Conservation (phyloP, 2,797 vertebrate genomes). For the Okamejei kenojei region DNA sequence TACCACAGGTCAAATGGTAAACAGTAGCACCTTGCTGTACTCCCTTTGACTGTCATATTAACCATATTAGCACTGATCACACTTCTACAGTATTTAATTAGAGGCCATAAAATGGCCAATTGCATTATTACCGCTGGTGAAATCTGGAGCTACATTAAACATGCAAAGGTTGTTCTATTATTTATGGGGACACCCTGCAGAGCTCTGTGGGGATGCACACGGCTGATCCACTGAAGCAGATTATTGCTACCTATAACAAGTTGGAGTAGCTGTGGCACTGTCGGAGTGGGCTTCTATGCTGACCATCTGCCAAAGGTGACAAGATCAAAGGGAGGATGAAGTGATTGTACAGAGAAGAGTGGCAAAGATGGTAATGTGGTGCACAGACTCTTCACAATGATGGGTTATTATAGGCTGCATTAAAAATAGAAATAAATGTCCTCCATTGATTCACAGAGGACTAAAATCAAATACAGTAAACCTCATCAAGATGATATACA, state of each 20-base stretch:
- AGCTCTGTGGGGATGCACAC: background rate
- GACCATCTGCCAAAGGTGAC: background rate
- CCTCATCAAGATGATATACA: too few relatives aligned
- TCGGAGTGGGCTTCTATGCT: background rate
- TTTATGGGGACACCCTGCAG: background rate
- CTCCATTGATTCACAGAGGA: background rate
- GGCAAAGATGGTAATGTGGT: background rate
- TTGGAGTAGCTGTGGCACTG: background rate
- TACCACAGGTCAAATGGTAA: background rate
- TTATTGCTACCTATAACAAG: too few relatives aligned
- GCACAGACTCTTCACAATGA: background rate
- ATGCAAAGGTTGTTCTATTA: background rate
- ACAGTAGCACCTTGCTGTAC: background rate
- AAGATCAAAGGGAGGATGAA: background rate
- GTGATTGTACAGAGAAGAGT: background rate
- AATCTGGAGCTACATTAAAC: background rate
- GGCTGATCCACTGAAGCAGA: background rate
- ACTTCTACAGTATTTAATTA: background rate
- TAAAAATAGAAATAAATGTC: background rate
- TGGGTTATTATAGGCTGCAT: background rate
- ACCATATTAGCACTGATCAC: background rate
- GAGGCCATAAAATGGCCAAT: background rate
- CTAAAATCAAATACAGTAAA: background rate
- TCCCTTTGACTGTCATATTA: background rate
- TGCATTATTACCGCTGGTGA: background rate